A percentile compares a stretch with the other conserved stretches of the same genome.
phyloP scores from a whole-genome alignment of 2,113 vertebrate genomes.

The Actinemys pallida region DNA sequence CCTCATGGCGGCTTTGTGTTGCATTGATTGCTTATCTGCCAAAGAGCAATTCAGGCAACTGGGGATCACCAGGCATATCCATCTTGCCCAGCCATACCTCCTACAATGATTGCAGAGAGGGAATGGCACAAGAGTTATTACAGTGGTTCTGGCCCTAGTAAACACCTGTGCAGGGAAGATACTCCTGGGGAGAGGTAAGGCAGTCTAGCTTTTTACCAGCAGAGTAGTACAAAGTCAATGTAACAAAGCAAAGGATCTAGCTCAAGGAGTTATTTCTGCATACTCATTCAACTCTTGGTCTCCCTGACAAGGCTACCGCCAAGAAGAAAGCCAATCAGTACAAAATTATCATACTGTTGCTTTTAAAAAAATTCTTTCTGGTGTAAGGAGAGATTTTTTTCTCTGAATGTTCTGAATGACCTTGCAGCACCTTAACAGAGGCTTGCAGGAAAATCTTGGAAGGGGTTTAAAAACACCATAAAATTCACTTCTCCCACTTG shows the following conservation, averaged over 20 bases:
- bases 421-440: too few species aligned
- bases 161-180: background rate
- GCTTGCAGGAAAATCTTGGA: too few species aligned
- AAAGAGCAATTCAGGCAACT: background rate
- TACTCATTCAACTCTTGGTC: background rate
- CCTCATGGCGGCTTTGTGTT: fast-evolving
- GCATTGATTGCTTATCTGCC: background rate
- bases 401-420: too few species aligned
- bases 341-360: background rate
- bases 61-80: background rate
- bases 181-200: background rate
- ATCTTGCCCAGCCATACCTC: background rate
- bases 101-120: background rate
- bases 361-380: background rate
- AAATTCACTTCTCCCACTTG: too few species aligned
- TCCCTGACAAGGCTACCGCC: background rate
- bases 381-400: too few species aligned
- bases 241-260: too few species aligned
- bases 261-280: background rate
- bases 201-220: background rate
- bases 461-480: too few species aligned
- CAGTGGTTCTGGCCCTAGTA: background rate
- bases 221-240: background rate
- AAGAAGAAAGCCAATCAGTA: background rate
- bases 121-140: background rate